Evolutionary conservation across 2,113 vertebrate species (phyloP).

Genomic region (Thermophis baileyi): DNA sequence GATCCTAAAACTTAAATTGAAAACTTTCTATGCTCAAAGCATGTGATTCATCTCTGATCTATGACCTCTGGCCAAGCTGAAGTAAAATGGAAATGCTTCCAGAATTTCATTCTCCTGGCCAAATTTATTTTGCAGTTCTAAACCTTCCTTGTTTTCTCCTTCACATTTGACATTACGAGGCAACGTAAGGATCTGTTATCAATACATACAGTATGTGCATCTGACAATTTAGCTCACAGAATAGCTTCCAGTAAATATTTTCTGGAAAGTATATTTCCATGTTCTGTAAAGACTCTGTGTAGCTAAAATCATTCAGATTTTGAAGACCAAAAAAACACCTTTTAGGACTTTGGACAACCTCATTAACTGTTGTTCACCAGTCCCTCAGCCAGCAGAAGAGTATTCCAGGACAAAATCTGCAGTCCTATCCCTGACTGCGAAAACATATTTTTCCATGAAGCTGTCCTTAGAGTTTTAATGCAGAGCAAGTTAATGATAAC

Average conservation of each 20-base stretch:
- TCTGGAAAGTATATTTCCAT: background rate
- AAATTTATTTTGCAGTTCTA: background rate
- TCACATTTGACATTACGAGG: background rate
- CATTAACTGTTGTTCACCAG: background rate
- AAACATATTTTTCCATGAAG: background rate
- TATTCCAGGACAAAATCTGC: background rate
- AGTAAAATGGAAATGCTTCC: background rate
- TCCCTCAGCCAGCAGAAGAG: background rate
- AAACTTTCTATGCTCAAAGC: background rate
- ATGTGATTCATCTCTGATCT: background rate
- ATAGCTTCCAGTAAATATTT: background rate
- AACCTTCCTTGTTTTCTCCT: background rate
- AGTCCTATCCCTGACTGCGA: background rate
- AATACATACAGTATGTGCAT: background rate
- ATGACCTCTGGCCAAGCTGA: background rate
- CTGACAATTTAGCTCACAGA: background rate
- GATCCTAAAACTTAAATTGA: background rate
- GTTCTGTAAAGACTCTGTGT: background rate
- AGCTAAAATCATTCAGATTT: background rate
- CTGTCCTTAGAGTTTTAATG: background rate
- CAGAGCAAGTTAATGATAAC: background rate
- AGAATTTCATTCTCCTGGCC: background rate
- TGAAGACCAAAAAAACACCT: background rate
- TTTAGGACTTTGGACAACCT: background rate
- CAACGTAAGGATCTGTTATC: background rate